phyloP scores from a whole-genome alignment of 2,113 vertebrate species.

The Odobenus rosmarus region DNA sequence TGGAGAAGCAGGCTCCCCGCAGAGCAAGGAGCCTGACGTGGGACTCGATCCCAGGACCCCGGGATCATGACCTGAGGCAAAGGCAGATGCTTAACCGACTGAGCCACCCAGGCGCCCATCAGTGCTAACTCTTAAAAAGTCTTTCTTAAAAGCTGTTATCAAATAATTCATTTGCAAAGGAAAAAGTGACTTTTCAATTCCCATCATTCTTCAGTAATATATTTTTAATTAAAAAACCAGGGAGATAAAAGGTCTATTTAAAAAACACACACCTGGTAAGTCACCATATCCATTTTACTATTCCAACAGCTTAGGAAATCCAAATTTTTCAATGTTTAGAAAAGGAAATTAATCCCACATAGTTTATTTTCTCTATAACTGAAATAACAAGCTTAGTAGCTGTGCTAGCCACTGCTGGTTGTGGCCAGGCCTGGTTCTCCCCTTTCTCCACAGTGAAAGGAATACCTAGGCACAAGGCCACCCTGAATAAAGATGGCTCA shows the following conservation, averaged over 20 bases:
- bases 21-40: too few species aligned
- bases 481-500: neutral
- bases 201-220: slow-evolving; percentile 38
- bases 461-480: neutral
- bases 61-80: too few species aligned
- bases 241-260: slow-evolving; percentile 31
- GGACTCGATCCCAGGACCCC: too few species aligned
- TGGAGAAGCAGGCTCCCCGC: too few species aligned
- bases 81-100: too few species aligned
- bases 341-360: slow-evolving; percentile 65
- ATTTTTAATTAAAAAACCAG: slow-evolving; percentile 47
- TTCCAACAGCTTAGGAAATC: slow-evolving; percentile 47
- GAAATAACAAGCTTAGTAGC: neutral
- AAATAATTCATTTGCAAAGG: neutral
- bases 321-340: slow-evolving; percentile 54
- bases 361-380: slow-evolving; percentile 67
- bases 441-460: neutral
- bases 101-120: neutral
- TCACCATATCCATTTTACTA: neutral
- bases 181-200: slow-evolving; percentile 1
- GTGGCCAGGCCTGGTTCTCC: neutral
- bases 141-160: slow-evolving; percentile 13
- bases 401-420: neutral
- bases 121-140: neutral
- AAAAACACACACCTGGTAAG: neutral